A percentile compares a stretch with the other conserved stretches of the same genome.
phyloP scores from a whole-genome alignment of 2,888 invertebrate species.

The Tetrapedia diversipes region DNA sequence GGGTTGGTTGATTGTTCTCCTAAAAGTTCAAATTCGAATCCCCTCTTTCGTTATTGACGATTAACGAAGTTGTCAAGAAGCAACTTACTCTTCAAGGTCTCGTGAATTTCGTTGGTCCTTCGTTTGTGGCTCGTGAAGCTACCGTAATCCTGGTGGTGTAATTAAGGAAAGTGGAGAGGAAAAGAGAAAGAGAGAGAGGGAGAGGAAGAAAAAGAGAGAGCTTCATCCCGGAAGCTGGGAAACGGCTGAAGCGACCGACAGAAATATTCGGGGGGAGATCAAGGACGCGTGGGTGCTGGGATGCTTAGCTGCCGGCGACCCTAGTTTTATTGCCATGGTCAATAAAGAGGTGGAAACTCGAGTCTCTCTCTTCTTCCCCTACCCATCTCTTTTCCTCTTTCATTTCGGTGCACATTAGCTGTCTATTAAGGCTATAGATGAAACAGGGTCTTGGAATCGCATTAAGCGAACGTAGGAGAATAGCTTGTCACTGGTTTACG shows the following conservation, averaged over 20 bases:
- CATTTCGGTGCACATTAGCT: conserved; percentile 1
- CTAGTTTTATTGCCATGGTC: conserved; percentile 34
- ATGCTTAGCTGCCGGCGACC: background rate
- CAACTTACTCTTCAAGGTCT: no score
- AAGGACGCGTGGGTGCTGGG: conserved; percentile 7
- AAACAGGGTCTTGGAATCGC: conserved; percentile 20
- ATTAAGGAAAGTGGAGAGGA: no score
- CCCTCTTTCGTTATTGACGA: no score
- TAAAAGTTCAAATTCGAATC: no score
- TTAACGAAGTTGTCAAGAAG: no score
- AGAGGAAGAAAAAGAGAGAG: no score
- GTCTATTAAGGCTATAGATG: conserved; percentile 6
- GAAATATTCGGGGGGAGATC: conserved; percentile 5
- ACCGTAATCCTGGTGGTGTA: no score
- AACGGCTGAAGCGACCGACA: background rate
- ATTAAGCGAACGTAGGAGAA: conserved; percentile 15
- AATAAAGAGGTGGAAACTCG: conserved; percentile 32
- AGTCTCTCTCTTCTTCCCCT: no score
- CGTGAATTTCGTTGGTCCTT: background rate
- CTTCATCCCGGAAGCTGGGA: background rate
- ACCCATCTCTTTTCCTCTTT: no score
- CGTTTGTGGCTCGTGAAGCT: background rate
- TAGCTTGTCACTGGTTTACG: background rate
- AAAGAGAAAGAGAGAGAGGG: no score
- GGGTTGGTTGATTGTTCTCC: no score